Percentiles rank a stretch among this genome's conserved stretches.
These are phyloP conservation scores for Bombus confusus DNA, from an alignment of 1,140 invertebrate species.

Conservation along the genomic window DNA sequence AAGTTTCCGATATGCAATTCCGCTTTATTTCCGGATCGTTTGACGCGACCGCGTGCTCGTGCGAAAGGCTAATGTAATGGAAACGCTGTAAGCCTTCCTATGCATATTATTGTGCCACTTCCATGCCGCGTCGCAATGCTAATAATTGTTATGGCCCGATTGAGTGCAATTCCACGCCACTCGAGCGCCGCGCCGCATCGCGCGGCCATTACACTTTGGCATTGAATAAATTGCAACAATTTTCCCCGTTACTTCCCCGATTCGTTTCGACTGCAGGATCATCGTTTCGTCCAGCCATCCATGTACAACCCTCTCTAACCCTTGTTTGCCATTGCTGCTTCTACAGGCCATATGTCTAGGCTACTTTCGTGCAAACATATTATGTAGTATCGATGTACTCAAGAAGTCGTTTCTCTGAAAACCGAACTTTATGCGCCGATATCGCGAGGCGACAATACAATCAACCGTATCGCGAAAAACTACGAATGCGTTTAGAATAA, in stretches of 20 bases:
- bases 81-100: slow-evolving; percentile 71
- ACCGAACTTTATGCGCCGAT: too few species aligned
- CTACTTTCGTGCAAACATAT: too few species aligned
- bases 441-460: too few species aligned
- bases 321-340: not conserved
- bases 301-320: not conserved
- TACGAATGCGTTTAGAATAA: too few species aligned
- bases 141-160: slow-evolving; percentile 77
- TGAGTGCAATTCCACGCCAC: slow-evolving; percentile 66
- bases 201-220: slow-evolving; percentile 56
- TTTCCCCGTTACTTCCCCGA: slow-evolving; percentile 37
- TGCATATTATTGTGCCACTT: slow-evolving; percentile 78
- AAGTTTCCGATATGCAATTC: slow-evolving; percentile 72
- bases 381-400: too few species aligned
- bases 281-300: slow-evolving; percentile 14
- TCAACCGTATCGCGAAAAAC: too few species aligned
- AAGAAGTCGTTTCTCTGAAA: too few species aligned
- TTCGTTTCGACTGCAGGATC: slow-evolving; percentile 47
- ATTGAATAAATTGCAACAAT: slow-evolving; percentile 72
- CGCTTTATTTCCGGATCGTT: slow-evolving; percentile 78
- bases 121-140: slow-evolving; percentile 65
- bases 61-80: slow-evolving; percentile 75
- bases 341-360: not conserved
- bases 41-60: slow-evolving; percentile 67
- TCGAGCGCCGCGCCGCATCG: slow-evolving; percentile 32